Conservation (phyloP, 2,113 vertebrate species). For the Podarcis cretensis region DNA sequence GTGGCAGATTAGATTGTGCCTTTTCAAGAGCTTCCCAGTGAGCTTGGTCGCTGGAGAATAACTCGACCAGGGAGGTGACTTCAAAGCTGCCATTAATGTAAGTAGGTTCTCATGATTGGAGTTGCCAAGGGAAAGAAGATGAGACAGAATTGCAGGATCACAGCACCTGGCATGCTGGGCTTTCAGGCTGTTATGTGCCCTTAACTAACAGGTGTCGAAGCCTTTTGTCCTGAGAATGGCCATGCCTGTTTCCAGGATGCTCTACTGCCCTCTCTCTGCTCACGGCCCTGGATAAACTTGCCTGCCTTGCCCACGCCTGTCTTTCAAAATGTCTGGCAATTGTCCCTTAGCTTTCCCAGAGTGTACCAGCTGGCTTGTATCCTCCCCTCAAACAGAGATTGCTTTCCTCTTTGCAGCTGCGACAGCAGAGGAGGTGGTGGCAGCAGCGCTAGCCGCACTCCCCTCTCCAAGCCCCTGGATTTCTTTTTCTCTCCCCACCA, state of each 20-base stretch:
- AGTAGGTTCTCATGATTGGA: not conserved
- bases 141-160: not conserved
- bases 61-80: no score
- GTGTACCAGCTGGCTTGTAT: no score
- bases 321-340: not conserved
- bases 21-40: no score
- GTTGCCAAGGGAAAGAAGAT: not conserved
- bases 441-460: constrained; percentile 46
- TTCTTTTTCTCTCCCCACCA: not conserved
- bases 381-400: not conserved
- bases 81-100: no score
- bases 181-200: constrained; percentile 28
- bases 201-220: constrained; percentile 25
- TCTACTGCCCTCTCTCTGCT: constrained; percentile 31
- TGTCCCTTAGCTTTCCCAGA: not conserved
- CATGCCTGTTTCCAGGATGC: not conserved
- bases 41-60: no score
- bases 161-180: constrained; percentile 33
- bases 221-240: constrained; percentile 48
- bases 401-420: not conserved
- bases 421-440: not conserved
- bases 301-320: not conserved
- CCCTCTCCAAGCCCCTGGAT: not conserved
- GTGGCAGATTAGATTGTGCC: no score
- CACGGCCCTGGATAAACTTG: constrained; percentile 20